Evolutionary conservation across 1,140 invertebrate species (phyloP), one percentile per base, ranked within the genome.

Genomic region (Apis laboriosa): DNA sequence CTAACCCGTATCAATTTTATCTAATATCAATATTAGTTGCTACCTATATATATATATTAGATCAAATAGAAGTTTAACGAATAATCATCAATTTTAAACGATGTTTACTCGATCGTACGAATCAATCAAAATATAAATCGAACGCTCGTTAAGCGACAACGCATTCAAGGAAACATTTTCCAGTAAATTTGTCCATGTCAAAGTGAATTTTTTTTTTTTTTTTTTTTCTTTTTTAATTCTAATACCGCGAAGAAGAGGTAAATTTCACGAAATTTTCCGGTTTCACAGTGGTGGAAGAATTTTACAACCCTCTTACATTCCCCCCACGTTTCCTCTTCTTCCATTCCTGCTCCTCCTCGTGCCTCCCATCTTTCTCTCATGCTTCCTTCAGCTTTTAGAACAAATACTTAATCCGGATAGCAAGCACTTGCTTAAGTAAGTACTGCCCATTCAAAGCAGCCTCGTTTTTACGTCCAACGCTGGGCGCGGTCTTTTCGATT

Each of bases 381-480:
- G 80, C 81, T 89, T 88, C 90, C 88, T 90, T 90, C 83, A 90
- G 91, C 92, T 93, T 93, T 93, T 92, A 93, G 90, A 93, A 94
- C 93, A 94, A 93, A 93, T 94, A 93, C 93, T 93, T 94, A 93
- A 93, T 93, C 90, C 92, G 89, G 92, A 93, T 93, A 90, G 91
- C 90, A 86, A 86, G 90, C 91, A 93, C 93, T 93, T 93, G 92
- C 92, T 87, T 93, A 93, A 93, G 92, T 94, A 92, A 93, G 91
- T 93, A 90, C 90, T 88, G 87, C 88, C 92, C 90, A 92, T 93
- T 93, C 91, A 91, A 90, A 86, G 89, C 88, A 91, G 86, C 86
- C 89, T 77, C 86, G 87, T 91, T 93, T 43, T 93, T 92, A 92
- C 81, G 90, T 84, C 86, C 83, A 77, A 72, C 72, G 78, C 74